Base-by-base conservation (phyloP, 2,797 vertebrate genomes). In the Gallinago stenura region DNA sequence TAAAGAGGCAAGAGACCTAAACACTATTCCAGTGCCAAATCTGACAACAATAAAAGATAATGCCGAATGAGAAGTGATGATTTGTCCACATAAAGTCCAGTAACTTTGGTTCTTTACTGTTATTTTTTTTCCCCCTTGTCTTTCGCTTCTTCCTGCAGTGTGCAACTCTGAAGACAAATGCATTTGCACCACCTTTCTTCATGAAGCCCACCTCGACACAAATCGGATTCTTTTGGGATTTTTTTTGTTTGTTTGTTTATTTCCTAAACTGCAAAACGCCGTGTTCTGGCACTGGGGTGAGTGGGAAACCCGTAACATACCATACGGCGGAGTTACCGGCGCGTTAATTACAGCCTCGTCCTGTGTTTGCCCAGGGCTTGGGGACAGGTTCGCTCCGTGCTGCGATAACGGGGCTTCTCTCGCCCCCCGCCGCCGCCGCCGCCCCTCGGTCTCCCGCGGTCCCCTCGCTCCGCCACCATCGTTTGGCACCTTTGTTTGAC, bases 321-420 rank as follows among this genome's bases (percentile, higher is more conserved):
- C 57, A 22, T 3, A 30, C 43, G 50, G 14, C 6, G 12, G 68
- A 25, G 66, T 9, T 5, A 41, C 10, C 3, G 70, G 20, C 3
- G 73, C 10, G 15, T 6, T 48, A 58, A 39, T n/a, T 3, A 19
- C 12, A 30, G 45, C 21, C 16, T 31, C 1, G 17, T 6, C 51
- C 37, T 24, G 35, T 26, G 24, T 43, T 2, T 1, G 37, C 58
- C 15, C 26, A 1, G 48, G 2, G 30, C 8, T 10, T 0, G 41
- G 71, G 14, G 30, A 3, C 83, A 18, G 69, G 26, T 68, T 19
- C 2, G 25, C 0, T 3, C 80, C 2, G 54, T 0, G 17, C 25
- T 1, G 41, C n/a, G 20, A 26, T 41, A 3, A 3, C 84, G 0
- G 51, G 18, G 11, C 51, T 45, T 45, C 3, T 17, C 51, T 31